A percentile compares a stretch with the other conserved stretches of the same genome.
Conservation (phyloP, 1,140 invertebrate genomes). For the Triops longicaudatus region DNA sequence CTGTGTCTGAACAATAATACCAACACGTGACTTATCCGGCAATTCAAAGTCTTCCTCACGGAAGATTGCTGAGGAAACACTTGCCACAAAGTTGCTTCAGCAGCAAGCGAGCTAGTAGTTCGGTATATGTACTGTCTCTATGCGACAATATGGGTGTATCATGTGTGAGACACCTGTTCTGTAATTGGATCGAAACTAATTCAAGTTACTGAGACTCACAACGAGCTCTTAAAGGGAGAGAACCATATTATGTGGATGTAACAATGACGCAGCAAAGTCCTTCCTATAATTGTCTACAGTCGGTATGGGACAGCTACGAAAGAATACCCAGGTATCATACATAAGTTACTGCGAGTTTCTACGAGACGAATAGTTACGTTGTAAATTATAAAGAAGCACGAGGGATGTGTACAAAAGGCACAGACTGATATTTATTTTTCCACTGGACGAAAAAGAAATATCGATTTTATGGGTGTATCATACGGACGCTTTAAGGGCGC, state of each 20-base stretch:
- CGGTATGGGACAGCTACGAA: slow-evolving; percentile 75
- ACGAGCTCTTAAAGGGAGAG: neutral
- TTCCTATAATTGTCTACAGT: slow-evolving; percentile 76
- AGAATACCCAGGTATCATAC: slow-evolving; percentile 65
- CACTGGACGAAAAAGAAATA: neutral
- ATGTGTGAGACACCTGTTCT: too few species aligned
- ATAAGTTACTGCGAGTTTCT: neutral
- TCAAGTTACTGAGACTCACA: neutral
- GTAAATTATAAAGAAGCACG: neutral
- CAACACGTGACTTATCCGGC: too few species aligned
- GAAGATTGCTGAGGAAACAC: too few species aligned
- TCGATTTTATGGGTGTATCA: neutral
- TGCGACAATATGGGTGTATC: too few species aligned
- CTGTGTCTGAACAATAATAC: too few species aligned
- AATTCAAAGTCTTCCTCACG: too few species aligned
- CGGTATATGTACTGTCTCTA: too few species aligned
- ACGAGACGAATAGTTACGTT: too few species aligned
- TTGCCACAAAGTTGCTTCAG: too few species aligned
- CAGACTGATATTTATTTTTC: neutral
- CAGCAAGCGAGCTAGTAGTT: too few species aligned
- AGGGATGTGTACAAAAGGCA: neutral
- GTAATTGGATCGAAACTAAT: neutral
- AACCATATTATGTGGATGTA: neutral
- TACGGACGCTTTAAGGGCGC: neutral
- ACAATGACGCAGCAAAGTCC: slow-evolving; percentile 31